Conservation (phyloP, 2,888 invertebrate genomes). For the Acleris literana region DNA sequence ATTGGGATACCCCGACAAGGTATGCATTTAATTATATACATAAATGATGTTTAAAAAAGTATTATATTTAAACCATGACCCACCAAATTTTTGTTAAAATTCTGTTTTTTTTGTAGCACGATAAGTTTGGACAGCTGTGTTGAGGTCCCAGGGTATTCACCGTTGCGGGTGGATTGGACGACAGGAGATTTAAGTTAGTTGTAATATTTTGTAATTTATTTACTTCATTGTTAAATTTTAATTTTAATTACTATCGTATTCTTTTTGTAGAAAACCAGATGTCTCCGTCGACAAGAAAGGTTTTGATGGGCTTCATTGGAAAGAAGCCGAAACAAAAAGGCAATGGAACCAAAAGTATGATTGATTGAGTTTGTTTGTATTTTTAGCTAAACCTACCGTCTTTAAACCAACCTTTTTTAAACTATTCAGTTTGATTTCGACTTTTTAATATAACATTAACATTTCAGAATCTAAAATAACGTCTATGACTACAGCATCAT, state of each 20-base stretch:
- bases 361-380: conserved; percentile 1
- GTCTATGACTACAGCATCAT: no score
- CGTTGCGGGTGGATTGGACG: conserved; percentile 1
- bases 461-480: neutral
- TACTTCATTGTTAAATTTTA: neutral
- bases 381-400: conserved; percentile 3
- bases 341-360: conserved; percentile 9
- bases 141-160: neutral
- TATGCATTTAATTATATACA: no score
- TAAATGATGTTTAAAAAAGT: no score
- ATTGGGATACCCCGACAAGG: conserved; percentile 4
- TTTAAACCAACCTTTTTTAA: neutral
- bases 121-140: conserved; percentile 1
- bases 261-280: conserved; percentile 2
- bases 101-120: neutral
- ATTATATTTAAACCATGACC: no score
- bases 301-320: neutral
- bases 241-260: conserved; percentile 2
- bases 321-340: conserved; percentile 1
- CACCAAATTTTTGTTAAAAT: neutral
- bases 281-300: conserved; percentile 1
- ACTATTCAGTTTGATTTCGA: neutral
- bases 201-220: neutral
- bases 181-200: neutral
- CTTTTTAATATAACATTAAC: neutral